phyloP scores from a whole-genome alignment of 2,113 vertebrate genomes.

The Phrynosoma platyrhinos region DNA sequence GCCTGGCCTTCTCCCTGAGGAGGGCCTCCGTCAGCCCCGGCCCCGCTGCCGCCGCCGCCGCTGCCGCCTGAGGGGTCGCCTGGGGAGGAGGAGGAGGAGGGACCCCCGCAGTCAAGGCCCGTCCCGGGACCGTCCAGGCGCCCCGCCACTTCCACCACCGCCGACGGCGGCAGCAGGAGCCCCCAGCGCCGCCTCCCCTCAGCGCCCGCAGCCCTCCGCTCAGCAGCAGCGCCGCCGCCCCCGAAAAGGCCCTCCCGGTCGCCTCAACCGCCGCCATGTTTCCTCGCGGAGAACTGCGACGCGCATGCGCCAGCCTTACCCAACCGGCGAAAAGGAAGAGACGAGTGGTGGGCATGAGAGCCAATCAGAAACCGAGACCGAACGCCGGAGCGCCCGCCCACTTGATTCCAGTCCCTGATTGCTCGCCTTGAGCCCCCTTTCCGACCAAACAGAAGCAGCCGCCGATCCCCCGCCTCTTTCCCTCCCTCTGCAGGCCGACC shows the following conservation, averaged over 20 bases:
- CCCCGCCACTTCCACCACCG: not conserved
- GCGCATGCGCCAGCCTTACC: not conserved
- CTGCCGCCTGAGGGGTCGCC: constrained; percentile 10
- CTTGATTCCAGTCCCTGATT: not conserved
- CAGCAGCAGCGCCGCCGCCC: not conserved
- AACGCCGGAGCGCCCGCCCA: not conserved
- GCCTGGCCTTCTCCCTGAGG: too few relatives aligned
- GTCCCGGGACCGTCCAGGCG: not conserved
- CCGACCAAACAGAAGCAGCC: too few relatives aligned
- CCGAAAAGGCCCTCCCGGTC: not conserved
- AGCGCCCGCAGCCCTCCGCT: constrained; percentile 13
- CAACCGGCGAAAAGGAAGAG: constrained; percentile 25
- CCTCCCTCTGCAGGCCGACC: too few relatives aligned
- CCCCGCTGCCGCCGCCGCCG: constrained; percentile 12
- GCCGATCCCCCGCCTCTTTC: too few relatives aligned
- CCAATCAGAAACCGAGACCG: not conserved
- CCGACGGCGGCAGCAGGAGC: not conserved
- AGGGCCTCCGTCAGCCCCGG: not conserved
- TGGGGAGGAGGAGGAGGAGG: not conserved
- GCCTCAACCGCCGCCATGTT: constrained; percentile 53
- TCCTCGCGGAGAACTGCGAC: rapidly evolving
- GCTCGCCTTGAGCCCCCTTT: too few relatives aligned
- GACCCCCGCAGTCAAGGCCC: not conserved
- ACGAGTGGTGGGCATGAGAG: rapidly evolving
- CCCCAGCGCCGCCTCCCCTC: not conserved